phyloP scores from a whole-genome alignment of 2,113 vertebrate genomes.

The Mustela lutreola region DNA sequence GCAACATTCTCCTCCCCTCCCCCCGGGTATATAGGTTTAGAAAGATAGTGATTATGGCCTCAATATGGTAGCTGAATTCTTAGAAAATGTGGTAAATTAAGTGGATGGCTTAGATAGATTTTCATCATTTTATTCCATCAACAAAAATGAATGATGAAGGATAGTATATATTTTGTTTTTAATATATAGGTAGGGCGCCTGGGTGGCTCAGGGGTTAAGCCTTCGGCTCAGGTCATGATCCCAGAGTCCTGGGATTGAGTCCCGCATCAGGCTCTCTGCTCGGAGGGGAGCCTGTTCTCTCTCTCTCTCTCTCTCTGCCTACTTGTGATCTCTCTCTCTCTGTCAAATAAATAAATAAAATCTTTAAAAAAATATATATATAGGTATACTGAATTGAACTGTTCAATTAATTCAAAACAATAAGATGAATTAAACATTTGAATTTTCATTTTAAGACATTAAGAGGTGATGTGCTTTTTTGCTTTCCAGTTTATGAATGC shows the following conservation, averaged over 20 bases:
- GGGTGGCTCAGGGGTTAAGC: no score
- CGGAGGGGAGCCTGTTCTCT: no score
- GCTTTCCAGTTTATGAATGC: not conserved
- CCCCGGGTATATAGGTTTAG: not conserved
- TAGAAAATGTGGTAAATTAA: not conserved
- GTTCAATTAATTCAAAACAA: not conserved
- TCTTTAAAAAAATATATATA: not conserved
- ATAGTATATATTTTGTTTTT: not conserved
- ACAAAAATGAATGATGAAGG: not conserved
- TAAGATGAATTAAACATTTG: not conserved
- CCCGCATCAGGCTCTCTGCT: no score
- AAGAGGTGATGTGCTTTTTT: not conserved
- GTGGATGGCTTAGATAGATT: not conserved
- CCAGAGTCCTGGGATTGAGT: no score
- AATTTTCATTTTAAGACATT: conserved; percentile 43
- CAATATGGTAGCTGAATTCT: not conserved
- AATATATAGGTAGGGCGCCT: not conserved
- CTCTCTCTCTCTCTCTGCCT: no score
- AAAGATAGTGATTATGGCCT: conserved; percentile 18
- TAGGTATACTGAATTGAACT: not conserved
- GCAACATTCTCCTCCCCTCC: not conserved
- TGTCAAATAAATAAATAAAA: no score
- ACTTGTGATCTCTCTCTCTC: no score
- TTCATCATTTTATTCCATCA: not conserved
- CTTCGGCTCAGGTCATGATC: no score